Conservation (phyloP, 2,113 vertebrate genomes). For the Lepus timidus region DNA sequence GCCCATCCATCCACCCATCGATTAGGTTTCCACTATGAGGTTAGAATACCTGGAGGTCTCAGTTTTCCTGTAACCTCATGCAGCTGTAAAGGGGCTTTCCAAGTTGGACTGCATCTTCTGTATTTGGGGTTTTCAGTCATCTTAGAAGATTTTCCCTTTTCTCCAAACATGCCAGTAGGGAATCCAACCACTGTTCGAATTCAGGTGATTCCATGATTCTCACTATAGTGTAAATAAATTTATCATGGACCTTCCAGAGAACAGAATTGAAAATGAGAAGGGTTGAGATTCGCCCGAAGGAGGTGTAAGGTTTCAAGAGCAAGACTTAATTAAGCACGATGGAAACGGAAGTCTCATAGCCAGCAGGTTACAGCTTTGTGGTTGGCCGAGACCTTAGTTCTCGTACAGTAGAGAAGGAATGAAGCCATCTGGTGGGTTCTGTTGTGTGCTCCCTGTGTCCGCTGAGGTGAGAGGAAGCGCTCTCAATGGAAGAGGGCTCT, state of each 20-base stretch:
- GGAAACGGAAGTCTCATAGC: neutral
- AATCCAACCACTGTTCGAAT: neutral
- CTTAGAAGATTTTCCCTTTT: neutral
- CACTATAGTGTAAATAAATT: neutral
- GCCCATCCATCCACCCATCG: neutral
- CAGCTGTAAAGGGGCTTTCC: neutral
- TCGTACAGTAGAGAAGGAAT: neutral
- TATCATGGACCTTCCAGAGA: neutral
- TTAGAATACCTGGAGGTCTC: conserved; percentile 23
- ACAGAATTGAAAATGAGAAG: neutral
- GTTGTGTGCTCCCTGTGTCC: neutral
- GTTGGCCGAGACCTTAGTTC: neutral
- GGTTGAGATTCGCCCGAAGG: neutral
- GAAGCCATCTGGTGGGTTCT: neutral
- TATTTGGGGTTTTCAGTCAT: conserved; percentile 28
- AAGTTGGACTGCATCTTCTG: neutral
- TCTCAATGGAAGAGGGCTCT: neutral
- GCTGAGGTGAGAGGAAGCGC: neutral
- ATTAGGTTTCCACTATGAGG: conserved; percentile 2
- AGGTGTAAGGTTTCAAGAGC: neutral
- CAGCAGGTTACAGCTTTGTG: neutral
- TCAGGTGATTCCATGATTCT: neutral
- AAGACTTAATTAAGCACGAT: neutral
- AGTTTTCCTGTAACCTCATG: neutral
- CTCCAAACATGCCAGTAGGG: neutral